Base-by-base conservation (phyloP, 2,888 invertebrate genomes). In the Penaeus monodon region DNA sequence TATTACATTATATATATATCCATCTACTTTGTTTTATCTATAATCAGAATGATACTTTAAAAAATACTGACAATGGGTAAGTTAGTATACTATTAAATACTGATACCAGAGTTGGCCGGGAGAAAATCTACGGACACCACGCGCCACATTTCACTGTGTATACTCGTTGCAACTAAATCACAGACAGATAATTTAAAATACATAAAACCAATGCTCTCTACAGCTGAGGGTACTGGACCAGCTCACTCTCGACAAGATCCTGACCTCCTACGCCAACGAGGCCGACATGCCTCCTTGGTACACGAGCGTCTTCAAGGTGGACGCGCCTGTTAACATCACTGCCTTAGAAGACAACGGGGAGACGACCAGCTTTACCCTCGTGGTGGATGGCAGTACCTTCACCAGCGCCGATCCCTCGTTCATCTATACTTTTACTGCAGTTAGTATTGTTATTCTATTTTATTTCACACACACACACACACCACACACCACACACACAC, bases 211-310 rank as follows among this genome's bases (percentile, higher is more conserved):
- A 29, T 14, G 6, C 29, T 17, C n/a, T 29, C 65, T 17, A 33
- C 68, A 81, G 81, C n/a, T 81, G 44, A 29, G 44, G n/a, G 81
- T 81, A 12, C 27, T 81, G n/a, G 68, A 66, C 38, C 68, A 44
- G n/a, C 22, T 81, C 66, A 81, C 68, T 27, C 44, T 81, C 38
- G 44, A 68, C 49, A 68, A 81, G 44, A 68, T 81, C 49, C 17
- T 68, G 17, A 27, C 27, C 17, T 22, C 33, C 24, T 81, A 81
- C 24, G 44, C 44, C 8, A 44, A 38, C 1, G 68, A 66, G 68
- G 38, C 27, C 17, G 68, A 81, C n/a, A 20, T n/a, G 1, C 66
- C 81, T 10, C 38, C 24, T 17, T 68, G 66, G 81, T 44, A 12
- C n/a, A 22, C 68, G 24, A 49, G 27, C n/a, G 68, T 81, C 65